These are phyloP conservation scores for Oxyteleia sp. DNA, from an alignment of 2,888 invertebrate genomes.

Conservation along the genomic window DNA sequence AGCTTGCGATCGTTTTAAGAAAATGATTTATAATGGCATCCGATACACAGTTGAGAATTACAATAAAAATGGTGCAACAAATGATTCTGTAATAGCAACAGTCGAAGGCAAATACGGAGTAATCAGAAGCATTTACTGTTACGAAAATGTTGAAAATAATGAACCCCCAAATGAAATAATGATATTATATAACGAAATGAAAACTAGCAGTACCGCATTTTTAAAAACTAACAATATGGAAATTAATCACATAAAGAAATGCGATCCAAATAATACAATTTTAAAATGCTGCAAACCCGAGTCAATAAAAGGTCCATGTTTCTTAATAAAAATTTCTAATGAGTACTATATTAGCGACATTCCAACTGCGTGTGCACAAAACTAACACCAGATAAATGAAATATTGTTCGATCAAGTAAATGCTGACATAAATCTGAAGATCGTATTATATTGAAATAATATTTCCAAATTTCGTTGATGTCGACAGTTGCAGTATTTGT, in stretches of 20 bases:
- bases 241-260: slow-evolving; percentile 2
- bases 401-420: too few species aligned
- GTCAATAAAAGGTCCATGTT: slow-evolving; percentile 3
- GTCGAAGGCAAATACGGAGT: slow-evolving; percentile 26
- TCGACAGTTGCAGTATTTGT: too few species aligned
- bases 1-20: slow-evolving; percentile 30
- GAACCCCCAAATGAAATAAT: neutral
- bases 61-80: slow-evolving; percentile 19
- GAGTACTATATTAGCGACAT: neutral
- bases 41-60: slow-evolving; percentile 44
- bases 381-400: too few species aligned
- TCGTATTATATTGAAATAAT: too few species aligned
- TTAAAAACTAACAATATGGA: neutral
- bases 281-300: neutral
- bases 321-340: neutral
- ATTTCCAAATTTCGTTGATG: too few species aligned
- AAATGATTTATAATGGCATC: slow-evolving; percentile 27
- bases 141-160: neutral
- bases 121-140: slow-evolving; percentile 32
- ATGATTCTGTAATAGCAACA: slow-evolving; percentile 47
- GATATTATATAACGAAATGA: slow-evolving; percentile 12
- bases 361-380: neutral
- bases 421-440: too few species aligned
- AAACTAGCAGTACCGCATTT: neutral
- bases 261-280: neutral